These are phyloP conservation scores for Acanthis flammea DNA, from an alignment of 2,797 vertebrate genomes.

Conservation along the genomic window DNA sequence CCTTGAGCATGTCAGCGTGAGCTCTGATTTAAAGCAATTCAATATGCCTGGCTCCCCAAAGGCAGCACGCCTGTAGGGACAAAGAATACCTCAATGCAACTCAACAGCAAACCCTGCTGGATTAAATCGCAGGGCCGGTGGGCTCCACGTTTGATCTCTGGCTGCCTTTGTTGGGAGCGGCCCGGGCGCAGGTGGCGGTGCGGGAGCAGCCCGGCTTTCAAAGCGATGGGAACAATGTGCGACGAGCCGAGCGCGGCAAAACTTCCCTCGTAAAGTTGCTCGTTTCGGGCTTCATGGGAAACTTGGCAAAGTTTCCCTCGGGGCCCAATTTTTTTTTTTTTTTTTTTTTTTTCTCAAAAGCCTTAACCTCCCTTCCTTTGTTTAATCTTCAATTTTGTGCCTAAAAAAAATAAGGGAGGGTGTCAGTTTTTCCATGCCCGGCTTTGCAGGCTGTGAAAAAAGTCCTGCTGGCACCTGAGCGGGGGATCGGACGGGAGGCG, in stretches of 20 bases:
- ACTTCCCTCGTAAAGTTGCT: slow-evolving; percentile 38
- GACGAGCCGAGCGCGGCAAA: background rate
- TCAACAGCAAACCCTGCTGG: slow-evolving; percentile 59
- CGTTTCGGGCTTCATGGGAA: background rate
- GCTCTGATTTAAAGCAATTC: slow-evolving; percentile 32
- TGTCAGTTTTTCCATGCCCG: background rate
- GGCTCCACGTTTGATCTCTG: slow-evolving; percentile 26
- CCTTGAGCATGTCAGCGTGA: background rate
- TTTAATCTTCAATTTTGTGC: slow-evolving; percentile 27
- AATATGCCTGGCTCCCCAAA: slow-evolving; percentile 24
- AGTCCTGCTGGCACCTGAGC: slow-evolving; percentile 52
- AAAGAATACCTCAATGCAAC: slow-evolving; percentile 39
- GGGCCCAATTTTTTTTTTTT: background rate
- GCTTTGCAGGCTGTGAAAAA: slow-evolving; percentile 13
- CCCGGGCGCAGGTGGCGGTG: background rate
- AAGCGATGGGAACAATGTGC: background rate
- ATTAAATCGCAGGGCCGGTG: background rate
- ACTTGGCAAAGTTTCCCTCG: slow-evolving; percentile 45
- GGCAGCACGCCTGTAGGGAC: slow-evolving; percentile 28
- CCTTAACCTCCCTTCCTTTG: slow-evolving; percentile 29
- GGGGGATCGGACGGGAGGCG: background rate
- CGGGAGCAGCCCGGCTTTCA: background rate
- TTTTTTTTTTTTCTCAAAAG: background rate
- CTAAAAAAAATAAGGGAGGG: background rate
- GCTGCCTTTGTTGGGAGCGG: background rate